Conservation (phyloP, 2,888 invertebrate species). For the Anthoptus insignis region DNA sequence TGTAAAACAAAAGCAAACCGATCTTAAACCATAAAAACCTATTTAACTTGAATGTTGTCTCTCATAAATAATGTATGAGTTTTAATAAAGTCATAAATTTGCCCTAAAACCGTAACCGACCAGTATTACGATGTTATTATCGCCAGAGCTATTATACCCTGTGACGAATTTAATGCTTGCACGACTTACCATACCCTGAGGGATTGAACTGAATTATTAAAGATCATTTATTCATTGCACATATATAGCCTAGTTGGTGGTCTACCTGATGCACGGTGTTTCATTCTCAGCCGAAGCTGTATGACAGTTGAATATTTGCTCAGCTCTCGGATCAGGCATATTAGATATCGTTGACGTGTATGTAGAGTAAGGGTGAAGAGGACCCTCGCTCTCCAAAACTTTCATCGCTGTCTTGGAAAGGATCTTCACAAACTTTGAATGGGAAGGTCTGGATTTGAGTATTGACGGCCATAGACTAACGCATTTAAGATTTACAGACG, state of each 20-base stretch:
- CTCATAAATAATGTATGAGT: conserved; percentile 8
- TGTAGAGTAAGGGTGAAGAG: too few species aligned
- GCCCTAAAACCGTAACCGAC: conserved; percentile 6
- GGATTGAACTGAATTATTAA: not conserved
- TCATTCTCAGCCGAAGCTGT: too few species aligned
- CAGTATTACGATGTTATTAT: conserved; percentile 8
- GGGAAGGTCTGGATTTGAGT: conserved; percentile 32
- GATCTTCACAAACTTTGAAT: conserved; percentile 32
- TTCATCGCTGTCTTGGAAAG: conserved; percentile 42
- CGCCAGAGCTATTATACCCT: not conserved
- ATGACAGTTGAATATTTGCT: too few species aligned
- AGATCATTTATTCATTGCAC: too few species aligned
- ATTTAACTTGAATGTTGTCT: not conserved
- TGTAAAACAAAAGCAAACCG: not conserved
- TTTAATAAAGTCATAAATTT: conserved; percentile 16
- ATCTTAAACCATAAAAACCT: not conserved
- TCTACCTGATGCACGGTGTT: too few species aligned
- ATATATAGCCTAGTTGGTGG: too few species aligned
- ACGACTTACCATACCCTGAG: not conserved
- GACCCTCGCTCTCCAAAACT: conserved; percentile 44
- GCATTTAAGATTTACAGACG: conserved; percentile 49
- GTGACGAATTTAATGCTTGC: conserved; percentile 5
- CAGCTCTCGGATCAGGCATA: too few species aligned
- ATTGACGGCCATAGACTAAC: conserved; percentile 43
- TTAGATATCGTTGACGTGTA: too few species aligned